These are phyloP conservation scores for Caranx ignobilis DNA, from an alignment of 2,113 vertebrate species.

Conservation along the genomic window DNA sequence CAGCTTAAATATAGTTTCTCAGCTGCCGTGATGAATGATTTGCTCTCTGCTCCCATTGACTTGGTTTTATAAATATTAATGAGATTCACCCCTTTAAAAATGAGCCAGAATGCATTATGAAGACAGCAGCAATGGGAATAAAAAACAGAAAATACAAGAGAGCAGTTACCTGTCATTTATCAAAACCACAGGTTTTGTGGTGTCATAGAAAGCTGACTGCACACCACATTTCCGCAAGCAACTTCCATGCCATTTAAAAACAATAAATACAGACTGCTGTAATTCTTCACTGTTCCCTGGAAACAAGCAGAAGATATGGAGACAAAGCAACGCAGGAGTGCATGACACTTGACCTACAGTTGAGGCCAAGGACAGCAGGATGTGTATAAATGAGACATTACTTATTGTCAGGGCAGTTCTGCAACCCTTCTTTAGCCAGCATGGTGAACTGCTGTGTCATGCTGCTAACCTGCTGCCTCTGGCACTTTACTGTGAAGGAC, in stretches of 20 bases:
- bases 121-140: background rate
- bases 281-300: background rate
- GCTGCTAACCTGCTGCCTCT: conserved; percentile 14
- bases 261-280: background rate
- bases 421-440: conserved; percentile 25
- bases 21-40: conserved; percentile 44
- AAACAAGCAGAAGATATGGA: conserved; percentile 11
- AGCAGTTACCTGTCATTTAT: background rate
- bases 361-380: conserved; percentile 40
- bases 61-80: conserved; percentile 63
- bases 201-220: background rate
- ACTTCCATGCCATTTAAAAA: conserved; percentile 27
- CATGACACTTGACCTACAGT: conserved; percentile 44
- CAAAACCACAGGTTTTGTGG: conserved; percentile 4
- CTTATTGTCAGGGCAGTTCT: conserved; percentile 21
- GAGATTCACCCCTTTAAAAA: conserved; percentile 25
- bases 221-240: background rate
- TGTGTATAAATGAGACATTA: conserved; percentile 44
- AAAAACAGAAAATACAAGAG: conserved; percentile 2
- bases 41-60: conserved; percentile 34
- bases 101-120: conserved; percentile 6
- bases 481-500: background rate
- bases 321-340: background rate
- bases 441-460: conserved; percentile 67
- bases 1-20: conserved; percentile 8